phyloP scores from a whole-genome alignment of 53 echinoderm and acorn worm species.

The Apostichopus leukothele region DNA sequence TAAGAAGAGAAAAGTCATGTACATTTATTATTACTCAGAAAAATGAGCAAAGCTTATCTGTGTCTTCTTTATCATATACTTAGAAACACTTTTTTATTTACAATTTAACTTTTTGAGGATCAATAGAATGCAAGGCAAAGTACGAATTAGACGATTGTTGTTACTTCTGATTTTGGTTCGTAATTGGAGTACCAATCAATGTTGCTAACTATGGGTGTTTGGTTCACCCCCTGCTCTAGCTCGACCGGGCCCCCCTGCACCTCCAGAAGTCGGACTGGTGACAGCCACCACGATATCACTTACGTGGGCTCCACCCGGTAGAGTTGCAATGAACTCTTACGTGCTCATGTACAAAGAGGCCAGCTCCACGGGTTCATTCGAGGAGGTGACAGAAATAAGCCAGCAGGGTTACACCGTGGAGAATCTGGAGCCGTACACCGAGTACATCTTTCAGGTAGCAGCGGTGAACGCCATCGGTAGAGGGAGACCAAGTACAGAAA shows the following conservation, averaged over 20 bases:
- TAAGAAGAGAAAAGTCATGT: too few species aligned
- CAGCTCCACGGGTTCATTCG: constrained; percentile 57
- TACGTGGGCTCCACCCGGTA: constrained; percentile 64
- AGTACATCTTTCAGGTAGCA: constrained; percentile 68
- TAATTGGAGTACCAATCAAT: too few species aligned
- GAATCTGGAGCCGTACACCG: constrained; percentile 72
- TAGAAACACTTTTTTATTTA: too few species aligned
- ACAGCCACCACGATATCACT: constrained; percentile 73
- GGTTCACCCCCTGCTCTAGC: constrained; percentile 46
- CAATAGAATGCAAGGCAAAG: too few species aligned
- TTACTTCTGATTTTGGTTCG: too few species aligned
- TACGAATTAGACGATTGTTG: too few species aligned
- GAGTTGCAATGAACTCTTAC: constrained; percentile 68
- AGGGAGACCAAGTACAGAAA: constrained; percentile 72
- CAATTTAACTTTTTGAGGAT: too few species aligned
- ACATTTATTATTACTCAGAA: too few species aligned
- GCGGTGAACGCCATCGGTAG: constrained; percentile 90
- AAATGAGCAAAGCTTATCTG: too few species aligned
- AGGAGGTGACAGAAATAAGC: constrained; percentile 55
- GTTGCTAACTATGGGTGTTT: not conserved
- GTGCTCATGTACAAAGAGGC: constrained; percentile 72
- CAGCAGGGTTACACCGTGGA: constrained; percentile 69
- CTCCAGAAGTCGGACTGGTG: constrained; percentile 59
- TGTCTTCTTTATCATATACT: too few species aligned
- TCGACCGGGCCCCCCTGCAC: constrained; percentile 76